Percentiles rank a stretch among this genome's conserved stretches.
Evolutionary conservation across 1,140 invertebrate species (phyloP).

Genomic region (Zaprionus camerounensis): DNA sequence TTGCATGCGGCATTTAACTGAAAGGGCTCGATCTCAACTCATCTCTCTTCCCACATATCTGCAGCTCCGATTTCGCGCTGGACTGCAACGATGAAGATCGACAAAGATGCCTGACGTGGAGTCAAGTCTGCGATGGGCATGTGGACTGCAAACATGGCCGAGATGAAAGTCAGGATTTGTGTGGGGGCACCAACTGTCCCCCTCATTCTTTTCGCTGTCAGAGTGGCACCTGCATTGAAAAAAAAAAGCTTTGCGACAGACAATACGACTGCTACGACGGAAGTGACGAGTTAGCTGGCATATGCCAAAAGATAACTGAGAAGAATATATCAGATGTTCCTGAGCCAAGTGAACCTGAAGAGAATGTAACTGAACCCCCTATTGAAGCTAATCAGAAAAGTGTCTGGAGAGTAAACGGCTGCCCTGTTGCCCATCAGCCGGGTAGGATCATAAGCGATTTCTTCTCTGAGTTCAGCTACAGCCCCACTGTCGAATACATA

Average conservation of each 20-base stretch:
- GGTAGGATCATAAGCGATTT: neutral
- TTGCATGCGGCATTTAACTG: neutral
- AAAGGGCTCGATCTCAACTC: neutral
- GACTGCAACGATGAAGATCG: neutral
- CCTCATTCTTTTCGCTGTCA: constrained; percentile 85
- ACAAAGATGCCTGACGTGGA: constrained; percentile 32
- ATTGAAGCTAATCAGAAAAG: neutral
- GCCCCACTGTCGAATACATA: neutral
- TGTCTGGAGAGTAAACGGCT: neutral
- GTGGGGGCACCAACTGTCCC: constrained; percentile 70
- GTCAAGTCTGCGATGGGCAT: constrained; percentile 73
- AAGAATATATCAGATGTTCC: too few species aligned
- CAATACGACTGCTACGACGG: constrained; percentile 87
- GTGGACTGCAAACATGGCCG: constrained; percentile 85
- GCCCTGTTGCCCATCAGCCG: neutral
- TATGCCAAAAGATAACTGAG: constrained; percentile 10
- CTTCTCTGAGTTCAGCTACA: neutral
- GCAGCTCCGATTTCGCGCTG: neutral
- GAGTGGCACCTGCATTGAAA: constrained; percentile 86
- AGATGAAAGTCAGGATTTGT: constrained; percentile 85
- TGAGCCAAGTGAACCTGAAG: neutral
- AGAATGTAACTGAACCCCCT: too few species aligned
- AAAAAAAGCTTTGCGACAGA: constrained; percentile 86
- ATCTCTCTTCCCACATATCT: neutral
- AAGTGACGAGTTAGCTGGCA: constrained; percentile 87